Percentiles rank a stretch among this genome's conserved stretches.
These are phyloP conservation scores for Aleiodes testaceus DNA, from an alignment of 2,888 invertebrate species.

Conservation along the genomic window DNA sequence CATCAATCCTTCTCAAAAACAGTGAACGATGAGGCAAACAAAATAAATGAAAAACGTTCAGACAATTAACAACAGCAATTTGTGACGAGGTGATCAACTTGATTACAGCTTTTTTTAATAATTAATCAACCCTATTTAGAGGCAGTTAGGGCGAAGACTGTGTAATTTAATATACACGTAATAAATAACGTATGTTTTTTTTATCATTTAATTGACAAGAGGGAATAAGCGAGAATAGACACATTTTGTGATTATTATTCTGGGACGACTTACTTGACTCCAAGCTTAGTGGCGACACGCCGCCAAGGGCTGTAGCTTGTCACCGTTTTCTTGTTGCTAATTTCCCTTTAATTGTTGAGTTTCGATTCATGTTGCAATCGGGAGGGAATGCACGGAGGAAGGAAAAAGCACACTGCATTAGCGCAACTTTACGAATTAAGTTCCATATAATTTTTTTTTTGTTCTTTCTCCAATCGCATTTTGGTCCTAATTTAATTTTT, in stretches of 20 bases:
- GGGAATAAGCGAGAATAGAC: conserved; percentile 65
- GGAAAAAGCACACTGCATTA: conserved; percentile 73
- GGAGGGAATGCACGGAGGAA: conserved; percentile 71
- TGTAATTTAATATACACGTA: conserved; percentile 5
- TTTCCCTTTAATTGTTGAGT: conserved; percentile 69
- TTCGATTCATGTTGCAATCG: conserved; percentile 65
- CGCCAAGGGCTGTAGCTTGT: conserved; percentile 94
- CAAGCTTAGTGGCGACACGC: conserved; percentile 93
- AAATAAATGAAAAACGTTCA: neutral
- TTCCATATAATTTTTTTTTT: conserved; percentile 47
- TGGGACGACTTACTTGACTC: conserved; percentile 90
- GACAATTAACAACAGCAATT: neutral
- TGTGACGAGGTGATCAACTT: neutral
- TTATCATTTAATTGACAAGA: conserved; percentile 26
- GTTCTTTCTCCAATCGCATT: conserved; percentile 17
- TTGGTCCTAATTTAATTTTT: conserved; percentile 26
- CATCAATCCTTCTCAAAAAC: neutral
- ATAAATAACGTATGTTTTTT: conserved; percentile 3
- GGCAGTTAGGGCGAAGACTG: neutral
- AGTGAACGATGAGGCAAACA: neutral
- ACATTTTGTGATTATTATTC: conserved; percentile 62
- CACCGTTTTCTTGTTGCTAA: conserved; percentile 80
- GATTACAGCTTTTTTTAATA: neutral
- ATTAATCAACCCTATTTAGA: neutral
- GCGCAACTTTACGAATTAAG: conserved; percentile 59